Evolutionary conservation across 2,888 invertebrate genomes (phyloP).

Genomic region (Drosophila borealis): DNA sequence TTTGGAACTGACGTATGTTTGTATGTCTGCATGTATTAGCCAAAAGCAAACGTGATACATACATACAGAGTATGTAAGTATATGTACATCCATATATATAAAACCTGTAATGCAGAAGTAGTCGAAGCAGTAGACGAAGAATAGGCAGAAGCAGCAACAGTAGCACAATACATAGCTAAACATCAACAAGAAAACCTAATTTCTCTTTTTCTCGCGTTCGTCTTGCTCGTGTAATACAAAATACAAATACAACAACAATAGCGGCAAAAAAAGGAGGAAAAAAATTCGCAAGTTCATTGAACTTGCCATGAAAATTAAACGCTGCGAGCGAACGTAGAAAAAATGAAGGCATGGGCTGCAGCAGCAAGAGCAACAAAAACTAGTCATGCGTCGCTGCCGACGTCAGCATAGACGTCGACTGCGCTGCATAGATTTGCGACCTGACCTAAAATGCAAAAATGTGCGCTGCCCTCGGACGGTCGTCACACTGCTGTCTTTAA

Average conservation of each 20-base stretch:
- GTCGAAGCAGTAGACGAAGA: conserved; percentile 3
- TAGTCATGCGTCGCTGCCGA: conserved; percentile 70
- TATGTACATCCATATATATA: conserved; percentile 13
- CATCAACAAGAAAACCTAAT: conserved; percentile 57
- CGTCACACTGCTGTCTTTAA: conserved; percentile 45
- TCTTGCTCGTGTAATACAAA: conserved; percentile 46
- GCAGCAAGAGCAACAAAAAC: conserved; percentile 39
- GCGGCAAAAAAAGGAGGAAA: conserved; percentile 41
- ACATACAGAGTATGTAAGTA: background rate
- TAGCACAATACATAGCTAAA: conserved; percentile 13
- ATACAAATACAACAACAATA: conserved; percentile 56
- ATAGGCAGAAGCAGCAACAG: conserved; percentile 4
- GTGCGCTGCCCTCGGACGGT: conserved; percentile 40
- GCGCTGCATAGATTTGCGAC: conserved; percentile 82
- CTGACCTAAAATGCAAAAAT: conserved; percentile 84
- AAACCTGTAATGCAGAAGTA: conserved; percentile 45
- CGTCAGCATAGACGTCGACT: conserved; percentile 37
- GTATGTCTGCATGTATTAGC: background rate
- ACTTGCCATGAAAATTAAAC: conserved; percentile 78
- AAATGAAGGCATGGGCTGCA: conserved; percentile 20
- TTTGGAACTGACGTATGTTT: background rate
- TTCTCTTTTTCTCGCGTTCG: conserved; percentile 60
- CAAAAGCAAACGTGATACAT: background rate
- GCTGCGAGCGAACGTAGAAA: conserved; percentile 42
- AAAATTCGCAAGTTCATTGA: conserved; percentile 83